These are phyloP conservation scores for Miniopterus natalensis DNA, from an alignment of 2,113 vertebrate genomes.

Conservation along the genomic window DNA sequence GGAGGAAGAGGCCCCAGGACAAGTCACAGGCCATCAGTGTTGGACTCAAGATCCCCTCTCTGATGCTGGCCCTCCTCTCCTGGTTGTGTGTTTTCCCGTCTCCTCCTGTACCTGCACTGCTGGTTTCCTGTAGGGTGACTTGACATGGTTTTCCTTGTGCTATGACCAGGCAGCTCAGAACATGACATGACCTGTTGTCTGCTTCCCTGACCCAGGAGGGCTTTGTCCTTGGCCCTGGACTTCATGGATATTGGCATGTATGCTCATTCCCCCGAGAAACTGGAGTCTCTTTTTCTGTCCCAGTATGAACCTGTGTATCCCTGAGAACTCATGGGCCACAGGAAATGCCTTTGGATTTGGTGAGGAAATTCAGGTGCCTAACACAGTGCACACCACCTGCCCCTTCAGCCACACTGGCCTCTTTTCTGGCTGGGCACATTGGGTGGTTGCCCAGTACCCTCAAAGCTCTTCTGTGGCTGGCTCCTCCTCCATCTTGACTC, in stretches of 20 bases:
- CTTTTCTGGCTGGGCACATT: neutral
- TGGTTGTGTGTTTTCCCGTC: neutral
- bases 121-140: neutral
- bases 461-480: neutral
- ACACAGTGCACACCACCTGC: fast-evolving
- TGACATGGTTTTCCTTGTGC: neutral
- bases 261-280: neutral
- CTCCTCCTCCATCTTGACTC: neutral
- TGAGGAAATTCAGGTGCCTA: neutral
- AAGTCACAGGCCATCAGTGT: neutral
- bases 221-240: neutral
- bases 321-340: neutral
- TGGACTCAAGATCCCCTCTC: neutral
- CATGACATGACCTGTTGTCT: fast-evolving
- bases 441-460: neutral
- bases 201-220: neutral
- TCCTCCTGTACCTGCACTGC: fast-evolving
- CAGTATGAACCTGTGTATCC: neutral
- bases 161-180: neutral
- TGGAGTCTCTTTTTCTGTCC: neutral
- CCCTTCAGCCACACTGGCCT: neutral
- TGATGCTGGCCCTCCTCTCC: fast-evolving
- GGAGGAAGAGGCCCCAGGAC: neutral
- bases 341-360: neutral
- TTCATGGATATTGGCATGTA: neutral